Percentiles rank a stretch among this genome's conserved stretches.
Conservation (phyloP, 1,140 invertebrate genomes). For the Copidosoma floridanum region DNA sequence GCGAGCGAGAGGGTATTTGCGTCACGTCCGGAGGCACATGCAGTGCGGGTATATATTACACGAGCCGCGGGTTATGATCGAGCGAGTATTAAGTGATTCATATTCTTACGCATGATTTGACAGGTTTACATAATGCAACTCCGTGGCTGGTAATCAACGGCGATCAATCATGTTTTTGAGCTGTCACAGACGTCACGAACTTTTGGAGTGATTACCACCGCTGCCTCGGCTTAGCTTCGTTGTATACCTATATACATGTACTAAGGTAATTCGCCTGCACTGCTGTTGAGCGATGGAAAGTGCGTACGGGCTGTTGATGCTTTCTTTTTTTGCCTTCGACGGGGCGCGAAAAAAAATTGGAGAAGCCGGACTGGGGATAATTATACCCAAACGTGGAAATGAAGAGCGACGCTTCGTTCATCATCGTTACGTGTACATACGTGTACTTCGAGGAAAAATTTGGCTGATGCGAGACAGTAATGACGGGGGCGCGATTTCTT, state of each 20-base stretch:
- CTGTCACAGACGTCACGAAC: constrained; percentile 24
- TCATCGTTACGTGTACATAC: constrained; percentile 20
- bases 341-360: neutral
- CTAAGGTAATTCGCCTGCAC: constrained; percentile 7
- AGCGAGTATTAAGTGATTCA: constrained; percentile 20
- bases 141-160: constrained; percentile 10
- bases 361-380: constrained; percentile 2
- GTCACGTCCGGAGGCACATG: no score
- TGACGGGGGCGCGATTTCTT: constrained; percentile 13
- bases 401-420: constrained; percentile 11
- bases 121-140: constrained; percentile 24
- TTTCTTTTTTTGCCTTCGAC: constrained; percentile 15
- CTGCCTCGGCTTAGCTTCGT: no score
- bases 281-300: no score
- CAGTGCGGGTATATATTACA: no score
- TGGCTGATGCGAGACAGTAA: constrained; percentile 7
- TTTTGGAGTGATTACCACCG: constrained; percentile 19
- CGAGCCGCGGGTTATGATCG: no score
- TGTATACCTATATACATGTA: neutral
- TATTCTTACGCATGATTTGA: constrained; percentile 18
- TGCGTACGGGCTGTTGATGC: no score
- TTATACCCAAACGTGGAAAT: constrained; percentile 20
- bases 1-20: no score
- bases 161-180: constrained; percentile 26
- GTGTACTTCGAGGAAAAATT: no score